Percentiles rank a stretch among this genome's conserved stretches.
These are phyloP conservation scores for Drosophila buzzatii DNA, from an alignment of 2,888 invertebrate genomes.

Conservation along the genomic window DNA sequence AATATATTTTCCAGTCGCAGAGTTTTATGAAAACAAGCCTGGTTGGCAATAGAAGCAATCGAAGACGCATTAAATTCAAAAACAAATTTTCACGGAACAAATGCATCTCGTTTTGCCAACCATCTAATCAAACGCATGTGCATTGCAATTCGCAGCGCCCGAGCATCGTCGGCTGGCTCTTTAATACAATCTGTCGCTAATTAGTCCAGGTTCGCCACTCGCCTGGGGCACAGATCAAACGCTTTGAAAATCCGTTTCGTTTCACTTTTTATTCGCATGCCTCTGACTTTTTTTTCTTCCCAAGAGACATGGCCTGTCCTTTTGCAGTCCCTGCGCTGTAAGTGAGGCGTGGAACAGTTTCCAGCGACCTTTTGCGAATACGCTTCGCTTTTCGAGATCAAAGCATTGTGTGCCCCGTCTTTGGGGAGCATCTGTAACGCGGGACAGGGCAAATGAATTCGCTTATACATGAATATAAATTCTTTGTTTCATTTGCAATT, in stretches of 20 bases:
- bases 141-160: conserved; percentile 24
- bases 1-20: conserved; percentile 73
- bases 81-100: conserved; percentile 23
- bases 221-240: conserved; percentile 65
- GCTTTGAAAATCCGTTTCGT: conserved; percentile 29
- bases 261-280: neutral
- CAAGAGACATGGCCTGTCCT: conserved; percentile 1
- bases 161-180: conserved; percentile 3
- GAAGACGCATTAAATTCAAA: conserved; percentile 60
- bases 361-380: neutral
- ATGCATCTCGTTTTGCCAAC: conserved; percentile 10
- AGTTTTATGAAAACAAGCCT: conserved; percentile 60
- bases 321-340: neutral
- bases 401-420: conserved; percentile 28
- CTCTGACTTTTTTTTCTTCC: neutral
- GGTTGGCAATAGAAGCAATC: conserved; percentile 27
- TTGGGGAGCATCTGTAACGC: conserved; percentile 7
- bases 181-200: conserved; percentile 38
- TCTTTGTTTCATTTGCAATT: neutral
- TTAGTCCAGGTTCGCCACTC: conserved; percentile 47
- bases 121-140: conserved; percentile 71
- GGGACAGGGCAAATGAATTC: neutral
- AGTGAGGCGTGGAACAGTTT: conserved; percentile 6
- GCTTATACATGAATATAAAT: neutral
- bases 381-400: conserved; percentile 40